phyloP scores from a whole-genome alignment of 1,140 invertebrate genomes.

The Achroia grisella region DNA sequence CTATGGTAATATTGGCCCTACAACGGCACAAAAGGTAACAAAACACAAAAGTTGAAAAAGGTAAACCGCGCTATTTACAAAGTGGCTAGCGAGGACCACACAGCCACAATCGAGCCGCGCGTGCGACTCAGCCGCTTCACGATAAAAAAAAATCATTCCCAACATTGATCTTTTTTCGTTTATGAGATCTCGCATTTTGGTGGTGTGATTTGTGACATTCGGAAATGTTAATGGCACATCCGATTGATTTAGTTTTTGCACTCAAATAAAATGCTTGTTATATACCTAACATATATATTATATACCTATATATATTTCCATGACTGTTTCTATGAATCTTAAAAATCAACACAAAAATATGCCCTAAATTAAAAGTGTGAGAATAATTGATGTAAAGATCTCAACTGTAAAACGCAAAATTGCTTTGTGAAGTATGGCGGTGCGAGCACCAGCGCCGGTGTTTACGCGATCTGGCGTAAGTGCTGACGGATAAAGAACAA shows the following conservation, averaged over 20 bases:
- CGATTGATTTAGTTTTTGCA: slow-evolving; percentile 40
- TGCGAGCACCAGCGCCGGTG: slow-evolving; percentile 29
- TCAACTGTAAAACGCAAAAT: slow-evolving; percentile 47
- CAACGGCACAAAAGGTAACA: slow-evolving; percentile 73
- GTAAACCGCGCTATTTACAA: slow-evolving; percentile 74
- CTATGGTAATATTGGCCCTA: slow-evolving; percentile 73
- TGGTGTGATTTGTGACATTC: slow-evolving; percentile 72
- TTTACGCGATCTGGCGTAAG: slow-evolving; percentile 54
- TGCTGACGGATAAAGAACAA: slow-evolving; percentile 57
- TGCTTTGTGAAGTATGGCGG: slow-evolving; percentile 13
- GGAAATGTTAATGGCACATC: slow-evolving; percentile 64
- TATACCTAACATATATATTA: slow-evolving; percentile 4
- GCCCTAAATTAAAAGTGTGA: too few relatives aligned
- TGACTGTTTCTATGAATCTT: slow-evolving; percentile 7
- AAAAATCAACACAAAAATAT: too few relatives aligned
- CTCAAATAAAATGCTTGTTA: too few relatives aligned
- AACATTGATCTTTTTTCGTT: slow-evolving; percentile 68
- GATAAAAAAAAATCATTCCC: slow-evolving; percentile 64
- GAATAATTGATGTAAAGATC: neutral
- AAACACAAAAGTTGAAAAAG: slow-evolving; percentile 74
- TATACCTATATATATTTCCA: too few relatives aligned
- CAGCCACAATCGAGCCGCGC: slow-evolving; percentile 71
- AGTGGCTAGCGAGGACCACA: slow-evolving; percentile 72
- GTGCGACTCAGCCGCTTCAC: slow-evolving; percentile 62
- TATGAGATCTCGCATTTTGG: slow-evolving; percentile 69